These are phyloP conservation scores for Syrista parreyssii DNA, from an alignment of 2,888 invertebrate species.

Conservation along the genomic window DNA sequence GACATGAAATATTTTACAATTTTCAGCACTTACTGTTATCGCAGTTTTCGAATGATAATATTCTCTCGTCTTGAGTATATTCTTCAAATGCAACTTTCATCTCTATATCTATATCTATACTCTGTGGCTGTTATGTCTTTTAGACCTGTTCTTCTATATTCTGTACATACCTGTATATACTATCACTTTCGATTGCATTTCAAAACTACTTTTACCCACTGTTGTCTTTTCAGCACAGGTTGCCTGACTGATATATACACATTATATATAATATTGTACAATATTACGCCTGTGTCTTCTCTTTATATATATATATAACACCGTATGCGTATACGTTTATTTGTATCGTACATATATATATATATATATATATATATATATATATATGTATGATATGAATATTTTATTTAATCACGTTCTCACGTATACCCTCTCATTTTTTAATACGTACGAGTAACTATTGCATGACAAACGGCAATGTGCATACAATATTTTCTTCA, in stretches of 20 bases:
- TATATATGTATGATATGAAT: background rate
- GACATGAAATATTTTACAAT: background rate
- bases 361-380: background rate
- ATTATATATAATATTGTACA: conserved; percentile 8
- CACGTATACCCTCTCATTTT: background rate
- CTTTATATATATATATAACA: background rate
- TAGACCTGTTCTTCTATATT: conserved; percentile 23
- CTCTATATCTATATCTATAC: background rate
- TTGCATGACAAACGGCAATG: conserved; percentile 40
- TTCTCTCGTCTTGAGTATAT: background rate
- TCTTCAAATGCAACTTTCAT: background rate
- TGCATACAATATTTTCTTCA: conserved; percentile 29
- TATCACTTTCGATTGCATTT: conserved; percentile 5
- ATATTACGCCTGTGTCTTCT: background rate
- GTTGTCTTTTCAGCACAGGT: conserved; percentile 45
- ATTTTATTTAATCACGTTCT: background rate
- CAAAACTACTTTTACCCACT: conserved; percentile 3
- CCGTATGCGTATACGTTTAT: background rate
- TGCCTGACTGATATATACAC: conserved; percentile 43
- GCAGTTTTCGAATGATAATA: background rate
- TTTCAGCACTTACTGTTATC: background rate
- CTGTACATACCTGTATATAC: conserved; percentile 14
- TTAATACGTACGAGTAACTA: conserved; percentile 18
- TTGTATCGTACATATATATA: too few species aligned
- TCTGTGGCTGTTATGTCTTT: conserved; percentile 13